These are phyloP conservation scores for Coelopa frigida DNA, from an alignment of 1,140 invertebrate species.

Conservation along the genomic window DNA sequence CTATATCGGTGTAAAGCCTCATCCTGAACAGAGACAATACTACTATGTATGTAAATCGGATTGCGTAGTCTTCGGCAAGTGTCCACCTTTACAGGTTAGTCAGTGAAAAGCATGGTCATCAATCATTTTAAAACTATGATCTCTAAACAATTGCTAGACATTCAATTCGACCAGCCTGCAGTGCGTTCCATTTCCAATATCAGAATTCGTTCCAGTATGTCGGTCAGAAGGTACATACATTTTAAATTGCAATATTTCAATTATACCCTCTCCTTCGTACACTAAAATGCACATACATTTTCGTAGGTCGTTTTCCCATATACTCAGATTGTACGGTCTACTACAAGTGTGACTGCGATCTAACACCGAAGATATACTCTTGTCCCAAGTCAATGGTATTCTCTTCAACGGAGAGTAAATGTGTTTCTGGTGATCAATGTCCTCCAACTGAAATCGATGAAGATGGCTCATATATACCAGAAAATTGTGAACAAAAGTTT, in stretches of 20 bases:
- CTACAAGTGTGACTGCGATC: constrained; percentile 35
- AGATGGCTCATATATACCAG: constrained; percentile 28
- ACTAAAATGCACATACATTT: no score
- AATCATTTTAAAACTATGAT: constrained; percentile 7
- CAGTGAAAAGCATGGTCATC: constrained; percentile 12
- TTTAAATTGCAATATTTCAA: no score
- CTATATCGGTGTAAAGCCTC: constrained; percentile 37
- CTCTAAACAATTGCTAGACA: constrained; percentile 14
- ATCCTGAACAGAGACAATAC: constrained; percentile 41
- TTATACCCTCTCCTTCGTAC: no score
- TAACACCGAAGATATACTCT: constrained; percentile 24
- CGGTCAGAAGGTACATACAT: no score
- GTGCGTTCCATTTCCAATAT: constrained; percentile 18
- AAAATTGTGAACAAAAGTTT: constrained; percentile 35
- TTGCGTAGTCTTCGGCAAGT: constrained; percentile 41
- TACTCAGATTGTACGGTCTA: constrained; percentile 31
- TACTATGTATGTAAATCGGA: constrained; percentile 42
- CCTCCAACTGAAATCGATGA: constrained; percentile 32
- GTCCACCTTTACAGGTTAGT: constrained; percentile 30
- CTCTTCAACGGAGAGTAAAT: constrained; percentile 27
- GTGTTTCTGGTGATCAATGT: constrained; percentile 18
- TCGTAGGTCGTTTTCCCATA: constrained; percentile 37
- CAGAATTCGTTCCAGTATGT: constrained; percentile 13
- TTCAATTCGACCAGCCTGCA: constrained; percentile 27
- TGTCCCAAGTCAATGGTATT: constrained; percentile 36